These are phyloP conservation scores for Cyphomyrmex costatus DNA, from an alignment of 1,140 invertebrate species.

Conservation along the genomic window DNA sequence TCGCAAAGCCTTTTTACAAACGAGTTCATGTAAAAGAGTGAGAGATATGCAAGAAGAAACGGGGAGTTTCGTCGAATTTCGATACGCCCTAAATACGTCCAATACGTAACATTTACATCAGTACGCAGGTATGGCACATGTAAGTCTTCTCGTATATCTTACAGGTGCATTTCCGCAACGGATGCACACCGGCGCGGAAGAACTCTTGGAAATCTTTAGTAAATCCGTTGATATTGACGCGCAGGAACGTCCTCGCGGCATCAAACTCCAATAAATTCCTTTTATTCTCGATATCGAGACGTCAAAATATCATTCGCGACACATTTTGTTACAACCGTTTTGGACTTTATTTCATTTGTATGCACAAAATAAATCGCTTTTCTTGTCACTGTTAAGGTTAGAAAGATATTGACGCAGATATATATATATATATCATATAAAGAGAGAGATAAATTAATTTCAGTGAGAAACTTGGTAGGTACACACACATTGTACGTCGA, in stretches of 20 bases:
- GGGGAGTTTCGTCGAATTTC: constrained; percentile 15
- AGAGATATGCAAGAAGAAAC: background rate
- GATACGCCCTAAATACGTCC: constrained; percentile 50
- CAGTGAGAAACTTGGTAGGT: background rate
- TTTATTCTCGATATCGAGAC: constrained; percentile 18
- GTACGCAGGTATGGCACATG: background rate
- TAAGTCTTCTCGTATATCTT: constrained; percentile 31
- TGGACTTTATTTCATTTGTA: background rate
- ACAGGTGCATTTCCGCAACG: constrained; percentile 48
- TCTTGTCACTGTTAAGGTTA: background rate
- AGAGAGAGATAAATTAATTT: background rate
- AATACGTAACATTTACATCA: constrained; percentile 44
- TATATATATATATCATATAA: too few species aligned
- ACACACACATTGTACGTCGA: background rate
- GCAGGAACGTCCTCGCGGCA: constrained; percentile 8
- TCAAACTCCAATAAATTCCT: constrained; percentile 37
- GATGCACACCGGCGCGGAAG: constrained; percentile 40
- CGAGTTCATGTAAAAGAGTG: background rate
- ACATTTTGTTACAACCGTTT: background rate
- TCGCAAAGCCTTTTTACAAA: background rate
- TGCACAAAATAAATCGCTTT: background rate
- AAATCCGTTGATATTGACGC: constrained; percentile 51
- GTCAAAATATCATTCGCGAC: constrained; percentile 8
- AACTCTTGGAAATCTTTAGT: constrained; percentile 45
- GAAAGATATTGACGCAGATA: too few species aligned